Conservation (phyloP, 2,888 invertebrate species). For the Dione juno region DNA sequence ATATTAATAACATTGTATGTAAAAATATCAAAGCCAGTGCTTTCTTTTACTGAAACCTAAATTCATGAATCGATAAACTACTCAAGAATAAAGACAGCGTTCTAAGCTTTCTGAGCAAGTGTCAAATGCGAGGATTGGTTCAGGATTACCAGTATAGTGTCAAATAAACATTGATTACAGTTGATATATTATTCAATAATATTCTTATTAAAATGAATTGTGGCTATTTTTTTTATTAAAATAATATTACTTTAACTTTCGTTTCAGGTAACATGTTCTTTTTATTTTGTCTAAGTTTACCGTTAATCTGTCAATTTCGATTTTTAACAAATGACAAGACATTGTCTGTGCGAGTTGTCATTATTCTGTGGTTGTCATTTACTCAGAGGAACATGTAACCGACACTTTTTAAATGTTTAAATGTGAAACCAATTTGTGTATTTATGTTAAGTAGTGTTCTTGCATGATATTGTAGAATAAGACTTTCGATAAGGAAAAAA, state of each 20-base stretch:
- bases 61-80: conserved; percentile 35
- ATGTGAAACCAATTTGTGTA: neutral
- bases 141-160: neutral
- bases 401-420: neutral
- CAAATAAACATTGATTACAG: no score
- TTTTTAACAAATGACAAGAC: no score
- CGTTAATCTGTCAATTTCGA: no score
- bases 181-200: neutral
- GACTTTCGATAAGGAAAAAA: neutral
- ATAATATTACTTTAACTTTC: no score
- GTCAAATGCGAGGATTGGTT: neutral
- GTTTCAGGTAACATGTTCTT: no score
- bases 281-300: no score
- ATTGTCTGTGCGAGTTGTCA: no score
- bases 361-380: neutral
- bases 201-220: no score
- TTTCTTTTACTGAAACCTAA: conserved; percentile 13
- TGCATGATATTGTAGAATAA: neutral
- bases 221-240: no score
- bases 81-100: conserved; percentile 23
- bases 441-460: neutral
- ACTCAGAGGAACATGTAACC: no score
- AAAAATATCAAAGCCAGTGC: conserved; percentile 14
- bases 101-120: neutral
- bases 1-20: conserved; percentile 29